Evolutionary conservation across 2,888 invertebrate species (phyloP).

Genomic region (Hirtodrosophila histrioides): DNA sequence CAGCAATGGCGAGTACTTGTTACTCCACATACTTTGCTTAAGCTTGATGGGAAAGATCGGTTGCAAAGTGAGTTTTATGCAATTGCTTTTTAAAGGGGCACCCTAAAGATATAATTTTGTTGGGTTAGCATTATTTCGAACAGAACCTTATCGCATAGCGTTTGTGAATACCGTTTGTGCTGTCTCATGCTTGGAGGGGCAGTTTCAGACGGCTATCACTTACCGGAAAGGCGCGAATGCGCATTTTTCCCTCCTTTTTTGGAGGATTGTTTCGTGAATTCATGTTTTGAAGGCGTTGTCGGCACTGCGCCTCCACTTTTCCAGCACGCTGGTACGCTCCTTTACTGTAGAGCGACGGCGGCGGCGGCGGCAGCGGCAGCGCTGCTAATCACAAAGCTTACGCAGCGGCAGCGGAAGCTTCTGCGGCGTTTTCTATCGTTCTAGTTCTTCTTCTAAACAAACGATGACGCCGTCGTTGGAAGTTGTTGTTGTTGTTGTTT

Average conservation of each 20-base stretch:
- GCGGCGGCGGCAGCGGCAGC: constrained; percentile 35
- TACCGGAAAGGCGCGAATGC: constrained; percentile 98
- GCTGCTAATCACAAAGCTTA: constrained; percentile 28
- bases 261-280: constrained; percentile 86
- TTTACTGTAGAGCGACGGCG: constrained; percentile 34
- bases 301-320: constrained; percentile 82
- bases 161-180: constrained; percentile 7
- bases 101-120: too few species aligned
- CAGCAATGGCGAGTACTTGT: too few species aligned
- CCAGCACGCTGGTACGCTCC: constrained; percentile 45
- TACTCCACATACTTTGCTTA: too few species aligned
- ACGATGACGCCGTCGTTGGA: constrained; percentile 32
- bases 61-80: too few species aligned
- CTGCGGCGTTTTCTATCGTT: constrained; percentile 6
- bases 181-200: constrained; percentile 30
- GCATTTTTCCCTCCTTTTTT: constrained; percentile 98
- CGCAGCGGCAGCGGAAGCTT: constrained; percentile 15
- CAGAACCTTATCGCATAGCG: constrained; percentile 21
- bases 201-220: constrained; percentile 85
- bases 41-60: too few species aligned
- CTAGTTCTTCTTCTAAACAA: constrained; percentile 39
- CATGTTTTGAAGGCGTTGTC: constrained; percentile 79
- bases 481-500: neutral
- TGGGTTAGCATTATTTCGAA: too few species aligned
- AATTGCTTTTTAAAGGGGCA: too few species aligned